Evolutionary conservation across 2,113 vertebrate species (phyloP).

Genomic region (Heliornis fulica): DNA sequence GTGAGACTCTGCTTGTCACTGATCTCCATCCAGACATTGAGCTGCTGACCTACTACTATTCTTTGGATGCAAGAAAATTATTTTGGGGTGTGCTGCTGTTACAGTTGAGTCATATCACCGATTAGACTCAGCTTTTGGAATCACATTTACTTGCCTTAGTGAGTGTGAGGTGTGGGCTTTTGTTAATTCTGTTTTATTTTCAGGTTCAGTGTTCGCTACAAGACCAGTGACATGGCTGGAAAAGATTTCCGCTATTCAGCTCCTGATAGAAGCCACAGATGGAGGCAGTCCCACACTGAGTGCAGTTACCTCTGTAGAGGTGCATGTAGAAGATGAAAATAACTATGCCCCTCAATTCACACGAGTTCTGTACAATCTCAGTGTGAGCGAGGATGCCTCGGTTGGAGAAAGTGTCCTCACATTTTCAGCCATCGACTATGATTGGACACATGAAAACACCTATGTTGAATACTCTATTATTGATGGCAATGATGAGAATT

Average conservation of each 20-base stretch:
- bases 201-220: conserved; percentile 84
- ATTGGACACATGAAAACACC: conserved; percentile 77
- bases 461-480: conserved; percentile 80
- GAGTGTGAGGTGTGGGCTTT: neutral
- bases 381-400: conserved; percentile 74
- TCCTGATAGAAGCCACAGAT: conserved; percentile 87
- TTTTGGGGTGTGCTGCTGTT: neutral
- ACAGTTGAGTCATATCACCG: neutral
- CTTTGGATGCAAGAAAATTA: neutral
- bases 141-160: neutral
- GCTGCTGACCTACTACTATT: neutral
- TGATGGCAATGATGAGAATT: conserved; percentile 78
- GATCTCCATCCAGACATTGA: neutral
- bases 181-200: conserved; percentile 42
- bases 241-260: conserved; percentile 68
- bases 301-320: conserved; percentile 76
- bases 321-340: conserved; percentile 81
- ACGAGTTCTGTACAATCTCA: conserved; percentile 76
- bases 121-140: neutral
- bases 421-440: conserved; percentile 80
- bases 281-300: conserved; percentile 78
- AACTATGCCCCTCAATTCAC: conserved; percentile 81
- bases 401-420: conserved; percentile 77
- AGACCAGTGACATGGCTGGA: conserved; percentile 67
- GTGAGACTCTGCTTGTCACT: neutral